phyloP scores from a whole-genome alignment of 2,797 vertebrate species.

The Microhierax caerulescens region DNA sequence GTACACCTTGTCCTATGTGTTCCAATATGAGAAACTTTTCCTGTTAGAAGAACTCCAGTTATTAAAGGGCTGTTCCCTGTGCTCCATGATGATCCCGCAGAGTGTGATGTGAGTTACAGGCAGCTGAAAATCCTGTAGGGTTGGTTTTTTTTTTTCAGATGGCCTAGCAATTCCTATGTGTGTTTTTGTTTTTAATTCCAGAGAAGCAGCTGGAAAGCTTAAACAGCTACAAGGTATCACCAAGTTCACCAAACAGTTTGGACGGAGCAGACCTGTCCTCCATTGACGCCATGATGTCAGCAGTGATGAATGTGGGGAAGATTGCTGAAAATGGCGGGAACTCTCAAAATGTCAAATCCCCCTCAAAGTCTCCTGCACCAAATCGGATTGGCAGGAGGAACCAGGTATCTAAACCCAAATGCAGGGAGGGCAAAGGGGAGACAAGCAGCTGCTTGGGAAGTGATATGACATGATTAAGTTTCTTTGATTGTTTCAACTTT shows the following conservation, averaged over 20 bases:
- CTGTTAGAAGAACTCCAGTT: background rate
- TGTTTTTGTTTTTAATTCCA: constrained; percentile 61
- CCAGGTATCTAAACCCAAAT: constrained; percentile 75
- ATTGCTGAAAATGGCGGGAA: constrained; percentile 78
- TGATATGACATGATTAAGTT: background rate
- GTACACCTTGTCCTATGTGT: background rate
- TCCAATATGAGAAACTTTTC: background rate
- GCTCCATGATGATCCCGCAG: background rate
- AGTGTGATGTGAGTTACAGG: background rate
- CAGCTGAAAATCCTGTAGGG: background rate
- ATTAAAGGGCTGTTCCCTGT: background rate
- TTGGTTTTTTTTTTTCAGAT: background rate
- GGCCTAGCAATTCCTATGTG: background rate
- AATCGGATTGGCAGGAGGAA: constrained; percentile 85
- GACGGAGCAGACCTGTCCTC: constrained; percentile 87
- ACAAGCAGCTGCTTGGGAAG: background rate
- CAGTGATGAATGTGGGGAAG: constrained; percentile 85
- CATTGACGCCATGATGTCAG: constrained; percentile 93
- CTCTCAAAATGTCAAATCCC: constrained; percentile 79
- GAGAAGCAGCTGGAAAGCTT: constrained; percentile 70
- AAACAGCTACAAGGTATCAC: constrained; percentile 64
- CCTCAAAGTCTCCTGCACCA: constrained; percentile 81
- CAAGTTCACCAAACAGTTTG: constrained; percentile 67
- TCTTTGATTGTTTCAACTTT: background rate
- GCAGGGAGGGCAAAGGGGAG: background rate